Evolutionary conservation across 2,113 vertebrate genomes (phyloP), one percentile per base, ranked within the genome.

Genomic region (Colius striatus): DNA sequence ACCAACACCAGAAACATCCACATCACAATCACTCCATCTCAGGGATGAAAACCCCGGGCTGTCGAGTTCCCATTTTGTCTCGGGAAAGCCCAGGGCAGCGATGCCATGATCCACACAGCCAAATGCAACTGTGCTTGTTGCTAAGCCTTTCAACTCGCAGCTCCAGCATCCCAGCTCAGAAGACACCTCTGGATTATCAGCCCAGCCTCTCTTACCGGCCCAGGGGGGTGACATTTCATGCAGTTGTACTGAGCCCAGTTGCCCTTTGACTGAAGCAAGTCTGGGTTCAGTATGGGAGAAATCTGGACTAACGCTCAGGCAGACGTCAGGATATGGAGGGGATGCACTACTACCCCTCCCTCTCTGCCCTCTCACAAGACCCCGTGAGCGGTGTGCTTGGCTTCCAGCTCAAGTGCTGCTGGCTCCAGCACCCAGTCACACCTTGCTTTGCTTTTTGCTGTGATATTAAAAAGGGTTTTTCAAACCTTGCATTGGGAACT

Each of bases 41-140:
- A 21, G 3, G 17, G n/a, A 36, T 2, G 1, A 27, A 86, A 84
- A 23, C 15, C n/a, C 36, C 0, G 0, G 3, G 14, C 4, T 76
- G 53, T 7, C 1, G 7, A 65, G 38, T 20, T 38, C 20, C 13
- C 5, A 12, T 4, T 93, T 43, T 34, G 3, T 11, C 55, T 32
- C 0, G 0, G 47, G 18, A 20, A 57, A 57, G 43, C 48, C 45
- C 13, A 0, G 32, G 20, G 68, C 57, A 77, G 48, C 0, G 5
- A 63, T 21, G 36, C 30, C 0, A 0, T 2, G 7, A 66, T 21
- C 55, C 60, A 43, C 53, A 3, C 2, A 14, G 60, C n/a, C 54
- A 84, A 45, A 76, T 2, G 19, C 11, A 34, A 11, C 26, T 2
- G 4, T 0, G 1, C 16, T n/a, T 19, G 47, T 23, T 62, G 61